Percentiles rank a stretch among this genome's conserved stretches.
These are phyloP conservation scores for Lomographa bimaculata DNA, from an alignment of 2,888 invertebrate species.

Conservation along the genomic window DNA sequence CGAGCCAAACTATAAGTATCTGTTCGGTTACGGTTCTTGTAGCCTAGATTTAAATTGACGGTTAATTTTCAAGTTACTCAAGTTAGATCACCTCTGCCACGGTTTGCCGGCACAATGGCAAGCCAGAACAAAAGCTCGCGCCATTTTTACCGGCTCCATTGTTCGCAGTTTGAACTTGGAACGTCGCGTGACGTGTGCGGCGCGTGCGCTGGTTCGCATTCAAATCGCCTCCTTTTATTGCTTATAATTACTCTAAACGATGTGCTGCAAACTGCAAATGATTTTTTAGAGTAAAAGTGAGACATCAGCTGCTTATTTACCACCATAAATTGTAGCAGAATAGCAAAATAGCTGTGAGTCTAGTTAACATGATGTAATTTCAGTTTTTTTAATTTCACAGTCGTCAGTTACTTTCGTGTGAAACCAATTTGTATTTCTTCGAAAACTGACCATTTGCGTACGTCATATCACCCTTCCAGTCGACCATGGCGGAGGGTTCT, in stretches of 20 bases:
- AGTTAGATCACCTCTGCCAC: conserved; percentile 38
- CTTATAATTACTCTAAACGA: conserved; percentile 55
- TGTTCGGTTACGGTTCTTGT: too few relatives aligned
- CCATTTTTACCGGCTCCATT: conserved; percentile 74
- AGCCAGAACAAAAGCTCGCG: conserved; percentile 74
- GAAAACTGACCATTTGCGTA: conserved; percentile 51
- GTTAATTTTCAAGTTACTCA: conserved; percentile 33
- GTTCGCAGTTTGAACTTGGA: conserved; percentile 76
- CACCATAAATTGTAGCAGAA: too few relatives aligned
- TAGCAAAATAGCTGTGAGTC: too few relatives aligned
- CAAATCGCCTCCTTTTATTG: conserved; percentile 62
- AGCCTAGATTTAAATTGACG: conserved; percentile 12
- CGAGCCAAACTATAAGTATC: too few relatives aligned
- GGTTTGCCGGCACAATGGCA: conserved; percentile 58
- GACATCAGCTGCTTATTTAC: conserved; percentile 1
- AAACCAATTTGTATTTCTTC: conserved; percentile 45
- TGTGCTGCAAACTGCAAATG: conserved; percentile 11
- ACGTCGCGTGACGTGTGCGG: conserved; percentile 73
- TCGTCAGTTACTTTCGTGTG: conserved; percentile 37
- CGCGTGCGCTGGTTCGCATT: conserved; percentile 77
- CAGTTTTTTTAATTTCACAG: conserved; percentile 18
- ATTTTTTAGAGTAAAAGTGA: conserved; percentile 11
- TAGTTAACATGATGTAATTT: too few relatives aligned
- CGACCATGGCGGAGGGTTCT: conserved; percentile 60
- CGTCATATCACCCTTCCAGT: conserved; percentile 55